Base-by-base conservation (phyloP, 2,888 invertebrate genomes). In the Apoderus coryli region DNA sequence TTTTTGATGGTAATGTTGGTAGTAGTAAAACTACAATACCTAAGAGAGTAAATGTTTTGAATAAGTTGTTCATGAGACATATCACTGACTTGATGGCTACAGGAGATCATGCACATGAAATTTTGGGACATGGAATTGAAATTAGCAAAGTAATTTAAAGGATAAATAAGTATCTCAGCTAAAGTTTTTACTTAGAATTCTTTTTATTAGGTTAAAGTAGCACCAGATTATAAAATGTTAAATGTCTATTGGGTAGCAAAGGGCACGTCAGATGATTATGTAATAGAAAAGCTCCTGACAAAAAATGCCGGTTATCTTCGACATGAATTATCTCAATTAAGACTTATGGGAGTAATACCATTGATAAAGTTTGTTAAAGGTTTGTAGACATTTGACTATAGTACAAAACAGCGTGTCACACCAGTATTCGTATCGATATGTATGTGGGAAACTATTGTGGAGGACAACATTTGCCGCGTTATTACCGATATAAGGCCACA, bases 1-100 rank as follows among this genome's bases (percentile, higher is more conserved):
- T 60, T 10, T 53, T 60, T 33, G 53, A 61, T 44, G 64, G 65
- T 32, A 65, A 65, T 14, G 61, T 63, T 7, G 67, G 69, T 26
- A 59, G 62, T 7, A 66, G 65, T 6, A n/a, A n/a, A n/a, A n/a
- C n/a, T n/a, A n/a, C n/a, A n/a, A n/a, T n/a, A n/a, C 54, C 59
- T 1, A 66, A 74, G 22, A 64, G 84, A 44, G 59, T 70, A 12
- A 59, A 65, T 2, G 72, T 82, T 38, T 55, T 86, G 2, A 84
- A 84, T 52, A 80, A 81, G 55, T 49, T 85, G 27, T 84, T 85
- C 45, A 84, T 85, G 81, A 68, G 71, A 44, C 63, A 79, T 35
- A 72, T 86, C 5, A 79, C 81, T 0, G 84, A 82, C 51, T 56
- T 81, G 16, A 67, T 86, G 67, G 70, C 78, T 2, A 76, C 76